phyloP scores from a whole-genome alignment of 2,113 vertebrate genomes.

The Trochalopteron elliotii region DNA sequence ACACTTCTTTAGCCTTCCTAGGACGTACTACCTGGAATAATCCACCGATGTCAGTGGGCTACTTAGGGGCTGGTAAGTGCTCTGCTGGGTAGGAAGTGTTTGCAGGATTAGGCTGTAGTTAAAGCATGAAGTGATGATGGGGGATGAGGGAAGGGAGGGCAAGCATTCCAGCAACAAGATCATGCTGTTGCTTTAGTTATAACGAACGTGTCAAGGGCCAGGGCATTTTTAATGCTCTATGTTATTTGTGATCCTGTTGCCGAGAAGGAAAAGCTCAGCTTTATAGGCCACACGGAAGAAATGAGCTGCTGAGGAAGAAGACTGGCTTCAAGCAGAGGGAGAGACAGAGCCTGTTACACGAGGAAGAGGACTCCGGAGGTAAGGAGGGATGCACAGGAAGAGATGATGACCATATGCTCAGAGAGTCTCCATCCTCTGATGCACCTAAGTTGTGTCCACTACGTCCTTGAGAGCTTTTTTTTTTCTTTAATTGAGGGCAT shows the following conservation, averaged over 20 bases:
- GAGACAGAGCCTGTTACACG: not conserved
- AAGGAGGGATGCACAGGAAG: not conserved
- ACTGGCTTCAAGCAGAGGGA: fast-evolving
- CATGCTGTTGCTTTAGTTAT: not conserved
- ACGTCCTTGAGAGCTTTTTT: not conserved
- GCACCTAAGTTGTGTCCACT: not conserved
- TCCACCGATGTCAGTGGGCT: not conserved
- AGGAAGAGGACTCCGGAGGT: not conserved
- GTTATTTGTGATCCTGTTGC: conserved; percentile 7
- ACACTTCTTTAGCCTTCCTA: conserved; percentile 32
- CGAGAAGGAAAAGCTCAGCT: conserved; percentile 10
- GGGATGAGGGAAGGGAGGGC: conserved; percentile 7
- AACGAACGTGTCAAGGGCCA: not conserved
- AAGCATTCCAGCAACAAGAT: not conserved
- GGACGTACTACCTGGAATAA: not conserved
- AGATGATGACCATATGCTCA: not conserved
- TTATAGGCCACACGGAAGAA: conserved; percentile 15
- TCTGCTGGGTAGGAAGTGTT: conserved; percentile 44
- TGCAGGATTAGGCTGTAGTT: conserved; percentile 26
- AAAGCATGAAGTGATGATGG: not conserved
- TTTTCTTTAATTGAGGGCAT: not conserved
- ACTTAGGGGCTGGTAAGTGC: not conserved
- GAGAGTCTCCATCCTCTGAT: not conserved
- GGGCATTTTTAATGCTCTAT: conserved; percentile 8
- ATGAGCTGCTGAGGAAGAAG: not conserved